Evolutionary conservation across 2,888 invertebrate species (phyloP).

Genomic region (Eulithis testata): DNA sequence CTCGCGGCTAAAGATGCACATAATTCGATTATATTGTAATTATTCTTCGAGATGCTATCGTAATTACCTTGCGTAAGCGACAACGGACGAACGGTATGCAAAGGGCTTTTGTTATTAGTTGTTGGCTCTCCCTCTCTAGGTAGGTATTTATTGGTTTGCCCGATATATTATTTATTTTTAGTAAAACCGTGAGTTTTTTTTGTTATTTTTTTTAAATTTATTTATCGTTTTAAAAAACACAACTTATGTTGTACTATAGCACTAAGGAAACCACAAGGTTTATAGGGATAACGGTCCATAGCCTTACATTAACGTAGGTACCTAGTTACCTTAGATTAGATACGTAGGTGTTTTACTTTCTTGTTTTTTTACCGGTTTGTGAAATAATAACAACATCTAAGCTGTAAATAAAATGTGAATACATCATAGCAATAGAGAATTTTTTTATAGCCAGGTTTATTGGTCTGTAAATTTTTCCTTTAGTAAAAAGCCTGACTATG

Average conservation of each 20-base stretch:
- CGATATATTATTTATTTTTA: no score
- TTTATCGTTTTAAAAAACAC: no score
- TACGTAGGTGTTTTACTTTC: no score
- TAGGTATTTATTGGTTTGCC: conserved; percentile 4
- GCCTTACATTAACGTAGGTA: no score
- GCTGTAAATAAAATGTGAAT: not conserved
- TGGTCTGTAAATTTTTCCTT: conserved; percentile 8
- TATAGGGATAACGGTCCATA: no score
- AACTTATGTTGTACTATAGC: no score
- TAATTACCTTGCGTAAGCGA: conserved; percentile 43
- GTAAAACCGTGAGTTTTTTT: no score
- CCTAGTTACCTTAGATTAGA: no score
- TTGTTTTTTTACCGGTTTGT: not conserved
- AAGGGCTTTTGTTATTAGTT: conserved; percentile 37
- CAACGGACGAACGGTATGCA: conserved; percentile 31
- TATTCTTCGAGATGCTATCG: conserved; percentile 44
- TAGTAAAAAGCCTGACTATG: conserved; percentile 13
- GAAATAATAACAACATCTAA: not conserved
- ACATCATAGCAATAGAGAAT: not conserved
- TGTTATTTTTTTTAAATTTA: no score
- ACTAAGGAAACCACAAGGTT: no score
- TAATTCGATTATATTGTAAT: conserved; percentile 48
- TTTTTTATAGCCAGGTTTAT: conserved; percentile 10
- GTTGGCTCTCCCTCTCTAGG: conserved; percentile 14
- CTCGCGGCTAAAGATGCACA: conserved; percentile 46